Evolutionary conservation across 2,797 vertebrate species (phyloP), one percentile per base, ranked within the genome.

Genomic region (Lagodon rhomboides): DNA sequence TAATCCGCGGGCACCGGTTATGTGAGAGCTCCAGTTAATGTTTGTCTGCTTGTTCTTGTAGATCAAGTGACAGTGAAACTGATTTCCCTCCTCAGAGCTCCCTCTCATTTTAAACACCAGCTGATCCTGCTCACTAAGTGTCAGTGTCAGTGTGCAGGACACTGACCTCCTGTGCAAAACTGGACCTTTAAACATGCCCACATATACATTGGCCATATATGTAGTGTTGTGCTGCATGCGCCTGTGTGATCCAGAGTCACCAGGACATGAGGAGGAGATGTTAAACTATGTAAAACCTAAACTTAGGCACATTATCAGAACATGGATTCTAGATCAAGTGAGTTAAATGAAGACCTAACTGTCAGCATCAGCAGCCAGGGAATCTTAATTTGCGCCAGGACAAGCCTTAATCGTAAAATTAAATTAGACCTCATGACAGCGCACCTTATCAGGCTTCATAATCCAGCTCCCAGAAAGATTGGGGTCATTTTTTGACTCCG

Each of bases 341-440:
- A 63, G 73, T 79, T 82, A 65, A 44, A 1, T 23, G 18, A 46
- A 50, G 58, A 75, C 6, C 10, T 23, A 22, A 46, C n/a, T 69
- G 38, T 12, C 13, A 55, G 46, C 3, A 43, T 34, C 0, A 68
- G 3, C 27, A 46, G 47, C 38, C 62, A 46, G 30, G 38, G 27
- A 62, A 73, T 74, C 20, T 74, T 66, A 66, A 85, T 84, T 78
- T 54, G 54, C 27, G 8, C 22, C 27, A 34, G 54, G 22, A 65
- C 54, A 34, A 68, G 55, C 16, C 64, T 79, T 53, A n/a, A 73
- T 74, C 3, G 11, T 27, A 16, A 78, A 73, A 85, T 74, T 51
- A 22, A 75, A 87, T 89, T 79, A 83, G 78, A 75, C 3, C 9
- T 51, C 0, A 25, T 54, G 13, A 78, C 27, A 20, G 25, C 55